Evolutionary conservation across 2,797 vertebrate genomes (phyloP).

Genomic region (Chloroceryle inda): DNA sequence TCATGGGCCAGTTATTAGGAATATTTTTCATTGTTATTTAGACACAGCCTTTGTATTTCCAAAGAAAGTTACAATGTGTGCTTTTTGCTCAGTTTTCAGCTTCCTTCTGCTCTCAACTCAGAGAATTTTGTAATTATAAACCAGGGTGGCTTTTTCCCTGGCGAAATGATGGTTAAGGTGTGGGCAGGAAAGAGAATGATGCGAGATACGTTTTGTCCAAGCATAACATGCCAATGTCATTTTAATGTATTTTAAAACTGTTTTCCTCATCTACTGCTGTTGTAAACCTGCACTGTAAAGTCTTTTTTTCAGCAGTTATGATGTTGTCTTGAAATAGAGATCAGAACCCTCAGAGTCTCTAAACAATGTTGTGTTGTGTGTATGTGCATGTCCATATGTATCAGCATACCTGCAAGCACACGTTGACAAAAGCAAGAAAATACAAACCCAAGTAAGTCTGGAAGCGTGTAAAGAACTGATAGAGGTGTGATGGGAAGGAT

Average conservation of each 20-base stretch:
- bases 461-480: neutral
- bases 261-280: neutral
- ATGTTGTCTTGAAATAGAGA: neutral
- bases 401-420: neutral
- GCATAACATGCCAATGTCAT: neutral
- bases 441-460: accelerated
- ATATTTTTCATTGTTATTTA: neutral
- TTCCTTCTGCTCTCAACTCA: neutral
- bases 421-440: neutral
- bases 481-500: neutral
- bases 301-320: neutral
- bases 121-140: neutral
- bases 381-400: neutral
- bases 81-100: neutral
- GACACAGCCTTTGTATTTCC: neutral
- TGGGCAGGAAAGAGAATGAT: neutral
- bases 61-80: neutral
- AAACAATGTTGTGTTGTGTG: neutral
- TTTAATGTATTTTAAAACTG: neutral
- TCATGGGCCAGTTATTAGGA: neutral
- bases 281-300: neutral
- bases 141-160: neutral
- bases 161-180: neutral
- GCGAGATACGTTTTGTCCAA: neutral
- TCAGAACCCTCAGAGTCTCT: neutral